phyloP scores from a whole-genome alignment of 1,140 invertebrate species.

The Augochlora pura region DNA sequence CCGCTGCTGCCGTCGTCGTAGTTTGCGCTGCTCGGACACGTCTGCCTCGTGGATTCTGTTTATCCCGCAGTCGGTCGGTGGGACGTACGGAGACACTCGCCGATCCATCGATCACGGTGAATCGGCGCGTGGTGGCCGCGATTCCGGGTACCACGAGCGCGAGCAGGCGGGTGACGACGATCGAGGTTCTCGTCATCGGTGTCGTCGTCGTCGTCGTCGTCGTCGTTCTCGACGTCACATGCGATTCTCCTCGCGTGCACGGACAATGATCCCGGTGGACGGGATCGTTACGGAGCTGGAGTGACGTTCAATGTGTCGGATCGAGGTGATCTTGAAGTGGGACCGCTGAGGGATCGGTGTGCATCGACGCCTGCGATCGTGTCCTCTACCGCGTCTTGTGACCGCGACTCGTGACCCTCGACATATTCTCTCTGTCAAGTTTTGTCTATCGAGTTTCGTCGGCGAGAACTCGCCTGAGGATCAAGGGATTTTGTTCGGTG shows the following conservation, averaged over 20 bases:
- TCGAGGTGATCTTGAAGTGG: conserved; percentile 19
- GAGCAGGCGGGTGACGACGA: neutral
- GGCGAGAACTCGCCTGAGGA: neutral
- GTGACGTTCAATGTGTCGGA: conserved; percentile 35
- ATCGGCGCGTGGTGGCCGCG: too few species aligned
- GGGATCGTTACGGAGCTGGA: conserved; percentile 24
- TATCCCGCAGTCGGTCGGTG: too few species aligned
- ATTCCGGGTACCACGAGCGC: neutral
- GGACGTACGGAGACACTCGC: too few species aligned
- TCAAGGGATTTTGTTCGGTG: too few species aligned
- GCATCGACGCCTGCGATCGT: too few species aligned
- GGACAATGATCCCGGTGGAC: conserved; percentile 31
- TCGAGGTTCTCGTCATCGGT: neutral
- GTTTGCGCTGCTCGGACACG: too few species aligned
- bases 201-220: neutral
- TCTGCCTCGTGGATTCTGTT: too few species aligned
- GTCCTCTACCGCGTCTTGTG: neutral
- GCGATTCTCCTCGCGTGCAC: neutral
- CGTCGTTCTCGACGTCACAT: neutral
- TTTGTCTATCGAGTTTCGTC: too few species aligned
- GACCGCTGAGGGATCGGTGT: neutral
- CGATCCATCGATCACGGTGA: too few species aligned
- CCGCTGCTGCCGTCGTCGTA: too few species aligned
- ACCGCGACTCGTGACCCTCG: neutral
- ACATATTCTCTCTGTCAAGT: neutral